Evolutionary conservation across 2,888 invertebrate species (phyloP).

Genomic region (Mythimna impura): DNA sequence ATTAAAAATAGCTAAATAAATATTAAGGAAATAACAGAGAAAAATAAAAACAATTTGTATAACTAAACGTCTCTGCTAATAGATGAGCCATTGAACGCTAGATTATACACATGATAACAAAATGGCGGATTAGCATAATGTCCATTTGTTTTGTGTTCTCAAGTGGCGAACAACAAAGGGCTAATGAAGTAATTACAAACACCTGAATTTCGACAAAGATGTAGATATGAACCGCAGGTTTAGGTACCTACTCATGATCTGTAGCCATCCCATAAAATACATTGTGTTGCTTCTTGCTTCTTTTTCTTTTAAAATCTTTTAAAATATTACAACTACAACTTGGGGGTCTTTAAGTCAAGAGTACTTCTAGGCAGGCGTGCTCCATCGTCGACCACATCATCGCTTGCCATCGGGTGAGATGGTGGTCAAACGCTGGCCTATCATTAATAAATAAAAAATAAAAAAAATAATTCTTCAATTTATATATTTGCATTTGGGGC

Average conservation of each 20-base stretch:
- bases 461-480: no score
- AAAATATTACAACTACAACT: no score
- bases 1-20: background rate
- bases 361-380: no score
- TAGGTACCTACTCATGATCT: background rate
- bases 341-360: no score
- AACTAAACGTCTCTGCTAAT: constrained; percentile 36
- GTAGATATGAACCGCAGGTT: background rate
- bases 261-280: no score
- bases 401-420: no score
- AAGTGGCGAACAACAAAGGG: constrained; percentile 70
- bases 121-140: constrained; percentile 65
- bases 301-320: no score
- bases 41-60: constrained; percentile 29
- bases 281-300: no score
- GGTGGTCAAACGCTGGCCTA: no score
- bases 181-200: constrained; percentile 62
- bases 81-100: constrained; percentile 55
- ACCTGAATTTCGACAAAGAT: constrained; percentile 40
- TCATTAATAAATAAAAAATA: no score
- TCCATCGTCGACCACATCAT: no score
- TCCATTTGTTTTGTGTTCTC: constrained; percentile 70
- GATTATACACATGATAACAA: constrained; percentile 67
- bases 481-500: no score
- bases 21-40: background rate